Percentiles rank a stretch among this genome's conserved stretches.
phyloP scores from a whole-genome alignment of 2,888 invertebrate species.

The Cryptocephalus primarius region DNA sequence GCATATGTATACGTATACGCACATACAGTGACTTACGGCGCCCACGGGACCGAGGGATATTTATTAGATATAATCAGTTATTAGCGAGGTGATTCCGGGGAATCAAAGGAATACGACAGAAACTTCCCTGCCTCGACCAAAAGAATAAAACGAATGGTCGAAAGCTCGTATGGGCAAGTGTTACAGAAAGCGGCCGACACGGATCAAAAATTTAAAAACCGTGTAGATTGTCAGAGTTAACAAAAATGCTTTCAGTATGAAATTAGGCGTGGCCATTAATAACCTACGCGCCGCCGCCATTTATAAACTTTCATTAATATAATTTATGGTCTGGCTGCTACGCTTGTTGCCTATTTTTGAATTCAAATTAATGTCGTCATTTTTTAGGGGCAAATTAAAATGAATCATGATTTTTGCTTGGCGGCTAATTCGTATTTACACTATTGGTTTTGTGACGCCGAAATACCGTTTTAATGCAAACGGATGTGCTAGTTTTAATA shows the following conservation, averaged over 20 bases:
- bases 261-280: slow-evolving; percentile 33
- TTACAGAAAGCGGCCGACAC: slow-evolving; percentile 6
- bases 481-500: too few relatives aligned
- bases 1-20: too few relatives aligned
- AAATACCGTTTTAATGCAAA: too few relatives aligned
- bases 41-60: background rate
- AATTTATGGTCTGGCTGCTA: slow-evolving; percentile 17
- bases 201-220: slow-evolving; percentile 28
- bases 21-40: slow-evolving; percentile 1
- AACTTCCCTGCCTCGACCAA: too few relatives aligned
- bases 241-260: slow-evolving; percentile 37
- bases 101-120: too few relatives aligned
- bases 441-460: too few relatives aligned
- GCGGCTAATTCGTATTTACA: too few relatives aligned
- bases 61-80: slow-evolving; percentile 3
- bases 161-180: too few relatives aligned
- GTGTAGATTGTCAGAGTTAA: slow-evolving; percentile 25
- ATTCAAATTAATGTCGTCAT: slow-evolving; percentile 21
- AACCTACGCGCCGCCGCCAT: slow-evolving; percentile 21
- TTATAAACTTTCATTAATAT: slow-evolving; percentile 22
- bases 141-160: too few relatives aligned
- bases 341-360: slow-evolving; percentile 16
- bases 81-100: slow-evolving; percentile 1
- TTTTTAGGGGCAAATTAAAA: slow-evolving; percentile 31
- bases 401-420: slow-evolving; percentile 21